Evolutionary conservation across 1,140 invertebrate genomes (phyloP).

Genomic region (Macrotrachela quadricornifera): DNA sequence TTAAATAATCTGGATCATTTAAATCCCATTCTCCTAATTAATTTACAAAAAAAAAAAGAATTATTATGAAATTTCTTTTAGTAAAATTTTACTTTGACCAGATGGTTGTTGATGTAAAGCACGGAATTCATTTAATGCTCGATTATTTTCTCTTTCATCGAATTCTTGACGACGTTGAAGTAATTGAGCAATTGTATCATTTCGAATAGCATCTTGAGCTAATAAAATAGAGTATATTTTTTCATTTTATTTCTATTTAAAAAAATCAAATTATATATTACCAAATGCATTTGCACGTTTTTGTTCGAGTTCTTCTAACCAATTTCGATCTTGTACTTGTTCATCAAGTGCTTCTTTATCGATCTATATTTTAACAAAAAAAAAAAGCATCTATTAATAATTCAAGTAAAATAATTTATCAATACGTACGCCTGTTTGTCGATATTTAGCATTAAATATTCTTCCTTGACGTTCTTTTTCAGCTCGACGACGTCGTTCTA

Average conservation of each 20-base stretch:
- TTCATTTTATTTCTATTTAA: constrained; percentile 34
- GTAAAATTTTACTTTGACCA: constrained; percentile 33
- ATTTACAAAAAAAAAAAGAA: too few species aligned
- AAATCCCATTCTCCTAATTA: constrained; percentile 52
- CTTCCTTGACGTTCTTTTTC: constrained; percentile 54
- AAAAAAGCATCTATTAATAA: too few species aligned
- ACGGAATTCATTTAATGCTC: constrained; percentile 52
- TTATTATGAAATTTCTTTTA: too few species aligned
- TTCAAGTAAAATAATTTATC: too few species aligned
- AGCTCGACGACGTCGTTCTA: constrained; percentile 45
- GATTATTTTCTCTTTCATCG: constrained; percentile 41
- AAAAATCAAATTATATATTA: constrained; percentile 37
- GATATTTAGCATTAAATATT: constrained; percentile 56
- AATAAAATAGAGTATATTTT: neutral
- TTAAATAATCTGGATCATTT: constrained; percentile 52
- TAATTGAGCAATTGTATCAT: constrained; percentile 24
- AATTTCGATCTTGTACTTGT: constrained; percentile 53
- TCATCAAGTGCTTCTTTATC: constrained; percentile 48
- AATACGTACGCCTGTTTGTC: constrained; percentile 49
- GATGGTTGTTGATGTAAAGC: constrained; percentile 47
- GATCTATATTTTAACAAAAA: constrained; percentile 37
- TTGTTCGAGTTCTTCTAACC: constrained; percentile 36
- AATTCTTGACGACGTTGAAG: constrained; percentile 28
- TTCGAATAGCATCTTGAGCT: constrained; percentile 25
- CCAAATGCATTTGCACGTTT: constrained; percentile 39